Evolutionary conservation across 2,113 vertebrate species (phyloP), one percentile per base, ranked within the genome.

Genomic region (Laticauda laticaudata): DNA sequence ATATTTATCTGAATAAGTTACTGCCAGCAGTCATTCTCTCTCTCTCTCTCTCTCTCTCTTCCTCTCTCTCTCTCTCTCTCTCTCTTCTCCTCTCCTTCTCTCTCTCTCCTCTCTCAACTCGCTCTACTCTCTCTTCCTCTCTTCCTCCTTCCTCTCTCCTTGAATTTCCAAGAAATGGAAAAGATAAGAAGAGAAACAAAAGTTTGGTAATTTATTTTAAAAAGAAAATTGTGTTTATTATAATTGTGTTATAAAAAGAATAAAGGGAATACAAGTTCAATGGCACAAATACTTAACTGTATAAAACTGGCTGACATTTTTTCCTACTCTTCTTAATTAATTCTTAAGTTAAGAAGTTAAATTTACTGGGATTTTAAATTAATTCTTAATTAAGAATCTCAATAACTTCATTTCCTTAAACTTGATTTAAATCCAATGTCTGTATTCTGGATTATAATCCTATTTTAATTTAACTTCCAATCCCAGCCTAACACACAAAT

Each of bases 1-100:
- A 96, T 88, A 92, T 96, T 89, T 95, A 96, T 96, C 96, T 97
- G 96, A 94, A 95, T 96, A 95, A 92, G 96, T 95, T 94, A 95
- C 87, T 98, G 97, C 97, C 98, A 98, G 97, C 95, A 97, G 93
- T 48, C 48, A 48, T 3, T 26, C 24, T 26, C 8, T 26, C 59
- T 11, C 59, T 21, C 23, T 26, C 23, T 6, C 23, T 3, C 57
- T 8, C 26, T 2, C 9, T 10, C 3, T 5, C 56, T 57, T 1
- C 20, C 55, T 61, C 61, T 2, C 61, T 93, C 95, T 5, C 56
- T 57, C 5, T 5, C 20, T 61, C 61, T 2, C 61, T 93, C 95
- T 39, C 34, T 39, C 34, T n/a, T n/a, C n/a, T n/a, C n/a, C n/a
- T n/a, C n/a, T n/a, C n/a, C n/a, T 3, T 26, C 24, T 26, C 8